Evolutionary conservation across 2,113 vertebrate species (phyloP).

Genomic region (Oryzias celebensis): DNA sequence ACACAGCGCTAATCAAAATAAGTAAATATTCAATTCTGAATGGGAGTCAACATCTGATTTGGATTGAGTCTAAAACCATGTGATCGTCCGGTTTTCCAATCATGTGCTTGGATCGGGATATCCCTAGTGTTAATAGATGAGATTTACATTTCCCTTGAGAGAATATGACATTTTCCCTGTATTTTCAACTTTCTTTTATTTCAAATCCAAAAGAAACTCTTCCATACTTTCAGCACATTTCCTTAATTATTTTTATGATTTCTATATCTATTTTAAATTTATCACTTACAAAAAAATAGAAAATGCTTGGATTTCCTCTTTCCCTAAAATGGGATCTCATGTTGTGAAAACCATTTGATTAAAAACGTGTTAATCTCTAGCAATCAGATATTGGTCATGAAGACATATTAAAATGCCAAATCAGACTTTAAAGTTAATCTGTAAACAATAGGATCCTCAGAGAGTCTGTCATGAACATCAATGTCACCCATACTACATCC

Average conservation of each 20-base stretch:
- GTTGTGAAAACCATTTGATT: not conserved
- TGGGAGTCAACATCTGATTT: no score
- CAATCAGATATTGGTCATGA: conserved; percentile 35
- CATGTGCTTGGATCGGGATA: no score
- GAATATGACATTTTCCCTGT: conserved; percentile 11
- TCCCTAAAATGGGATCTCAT: not conserved
- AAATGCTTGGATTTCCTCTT: not conserved
- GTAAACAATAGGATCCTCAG: conserved; percentile 13
- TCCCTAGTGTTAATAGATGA: not conserved
- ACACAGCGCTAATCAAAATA: no score
- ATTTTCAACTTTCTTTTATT: conserved; percentile 4
- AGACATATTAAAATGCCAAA: conserved; percentile 25
- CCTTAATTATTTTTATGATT: conserved; percentile 17
- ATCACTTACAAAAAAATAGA: not conserved
- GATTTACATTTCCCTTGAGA: conserved; percentile 23
- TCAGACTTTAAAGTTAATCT: conserved; percentile 19
- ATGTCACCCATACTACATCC: conserved; percentile 16
- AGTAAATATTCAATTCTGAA: no score
- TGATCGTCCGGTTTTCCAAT: no score
- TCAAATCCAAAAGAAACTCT: not conserved
- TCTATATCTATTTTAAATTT: conserved; percentile 13
- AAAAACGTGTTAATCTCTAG: conserved; percentile 10
- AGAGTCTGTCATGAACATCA: not conserved
- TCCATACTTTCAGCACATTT: conserved; percentile 26
- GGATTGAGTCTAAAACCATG: no score